These are phyloP conservation scores for Ochropacha duplaris DNA, from an alignment of 2,888 invertebrate genomes.

Conservation along the genomic window DNA sequence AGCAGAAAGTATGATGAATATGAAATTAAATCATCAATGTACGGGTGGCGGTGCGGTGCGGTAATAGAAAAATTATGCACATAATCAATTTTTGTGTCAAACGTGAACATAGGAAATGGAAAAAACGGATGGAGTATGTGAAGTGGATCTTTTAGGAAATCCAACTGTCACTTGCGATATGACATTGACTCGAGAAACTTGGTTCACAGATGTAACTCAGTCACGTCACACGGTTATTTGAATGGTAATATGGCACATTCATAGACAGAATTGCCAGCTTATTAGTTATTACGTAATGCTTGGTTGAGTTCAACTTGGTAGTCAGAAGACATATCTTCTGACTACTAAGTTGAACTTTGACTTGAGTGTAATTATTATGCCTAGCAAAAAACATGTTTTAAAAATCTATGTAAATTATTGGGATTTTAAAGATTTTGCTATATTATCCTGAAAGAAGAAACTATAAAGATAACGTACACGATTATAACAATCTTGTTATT, in stretches of 20 bases:
- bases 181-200: not conserved
- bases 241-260: not conserved
- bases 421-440: too few relatives aligned
- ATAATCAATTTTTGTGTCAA: not conserved
- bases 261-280: not conserved
- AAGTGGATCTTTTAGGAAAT: not conserved
- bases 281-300: not conserved
- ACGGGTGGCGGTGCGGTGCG: not conserved
- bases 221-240: not conserved
- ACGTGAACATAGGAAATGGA: constrained; percentile 1
- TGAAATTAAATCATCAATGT: not conserved
- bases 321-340: too few relatives aligned
- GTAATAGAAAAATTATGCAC: not conserved
- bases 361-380: too few relatives aligned
- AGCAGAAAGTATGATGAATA: too few relatives aligned
- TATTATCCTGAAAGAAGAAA: too few relatives aligned
- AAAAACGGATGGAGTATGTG: not conserved
- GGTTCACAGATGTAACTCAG: not conserved
- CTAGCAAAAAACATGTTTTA: too few relatives aligned
- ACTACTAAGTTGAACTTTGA: too few relatives aligned
- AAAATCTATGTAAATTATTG: too few relatives aligned
- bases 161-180: not conserved
- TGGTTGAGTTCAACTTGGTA: too few relatives aligned
- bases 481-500: too few relatives aligned
- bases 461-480: too few relatives aligned